A percentile compares a stretch with the other conserved stretches of the same genome.
phyloP scores from a whole-genome alignment of 2,888 invertebrate genomes.

The Campoplex capitator region DNA sequence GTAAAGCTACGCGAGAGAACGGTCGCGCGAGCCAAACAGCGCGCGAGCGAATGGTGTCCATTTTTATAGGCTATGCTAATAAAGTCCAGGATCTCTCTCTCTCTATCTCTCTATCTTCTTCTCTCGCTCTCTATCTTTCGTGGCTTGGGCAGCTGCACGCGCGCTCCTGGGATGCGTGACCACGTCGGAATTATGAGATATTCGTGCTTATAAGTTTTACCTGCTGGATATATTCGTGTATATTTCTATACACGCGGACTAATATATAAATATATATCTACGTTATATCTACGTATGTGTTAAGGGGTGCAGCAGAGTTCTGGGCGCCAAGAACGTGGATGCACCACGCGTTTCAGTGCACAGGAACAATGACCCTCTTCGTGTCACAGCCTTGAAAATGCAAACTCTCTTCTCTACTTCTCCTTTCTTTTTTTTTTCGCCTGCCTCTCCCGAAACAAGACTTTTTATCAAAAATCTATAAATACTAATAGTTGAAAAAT shows the following conservation, averaged over 20 bases:
- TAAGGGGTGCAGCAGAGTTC: conserved; percentile 60
- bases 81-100: conserved; percentile 74
- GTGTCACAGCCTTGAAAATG: conserved; percentile 64
- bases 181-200: conserved; percentile 82
- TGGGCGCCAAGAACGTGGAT: conserved; percentile 50
- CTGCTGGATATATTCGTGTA: conserved; percentile 63
- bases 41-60: conserved; percentile 75
- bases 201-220: conserved; percentile 74
- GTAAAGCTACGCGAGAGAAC: conserved; percentile 72
- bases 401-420: conserved; percentile 21
- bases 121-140: conserved; percentile 39
- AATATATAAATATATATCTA: neutral
- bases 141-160: conserved; percentile 79
- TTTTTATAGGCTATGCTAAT: conserved; percentile 84
- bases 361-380: conserved; percentile 62
- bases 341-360: conserved; percentile 37
- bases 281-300: conserved; percentile 3
- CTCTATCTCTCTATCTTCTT: conserved; percentile 24
- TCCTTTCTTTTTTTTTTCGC: neutral
- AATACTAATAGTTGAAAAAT: too few species aligned
- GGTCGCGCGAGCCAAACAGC: conserved; percentile 62
- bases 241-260: neutral
- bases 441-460: neutral
- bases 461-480: neutral
- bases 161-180: conserved; percentile 80